phyloP scores from a whole-genome alignment of 2,888 invertebrate genomes.

The Drosophila kanekoi region DNA sequence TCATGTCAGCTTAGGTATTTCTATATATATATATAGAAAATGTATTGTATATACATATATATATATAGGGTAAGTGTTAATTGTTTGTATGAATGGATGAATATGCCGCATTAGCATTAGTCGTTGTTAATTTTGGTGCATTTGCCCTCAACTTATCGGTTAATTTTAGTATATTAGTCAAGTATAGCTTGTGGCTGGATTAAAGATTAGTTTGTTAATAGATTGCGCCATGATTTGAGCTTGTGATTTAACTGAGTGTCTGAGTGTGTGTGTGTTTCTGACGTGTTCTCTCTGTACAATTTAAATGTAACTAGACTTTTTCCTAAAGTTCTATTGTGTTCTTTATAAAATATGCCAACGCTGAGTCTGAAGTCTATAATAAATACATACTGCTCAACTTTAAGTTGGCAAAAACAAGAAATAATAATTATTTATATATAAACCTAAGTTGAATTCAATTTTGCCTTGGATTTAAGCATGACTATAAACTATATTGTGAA shows the following conservation, averaged over 20 bases:
- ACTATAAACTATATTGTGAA: conserved; percentile 27
- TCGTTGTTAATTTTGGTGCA: conserved; percentile 59
- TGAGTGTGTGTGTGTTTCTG: conserved; percentile 8
- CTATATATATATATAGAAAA: conserved; percentile 1
- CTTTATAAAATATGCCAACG: conserved; percentile 14
- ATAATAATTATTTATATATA: conserved; percentile 24
- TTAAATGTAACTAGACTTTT: conserved; percentile 18
- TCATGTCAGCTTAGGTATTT: conserved; percentile 25
- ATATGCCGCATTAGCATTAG: conserved; percentile 35
- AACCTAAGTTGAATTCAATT: conserved; percentile 50
- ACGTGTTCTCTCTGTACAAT: conserved; percentile 19
- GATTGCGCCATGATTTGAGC: conserved; percentile 25
- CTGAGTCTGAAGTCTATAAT: conserved; percentile 32
- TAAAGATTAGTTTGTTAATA: conserved; percentile 42
- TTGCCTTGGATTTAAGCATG: conserved; percentile 35
- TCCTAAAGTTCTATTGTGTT: conserved; percentile 12
- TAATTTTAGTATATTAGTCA: conserved; percentile 71
- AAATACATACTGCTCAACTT: conserved; percentile 51
- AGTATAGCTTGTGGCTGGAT: conserved; percentile 26
- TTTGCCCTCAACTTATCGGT: conserved; percentile 60
- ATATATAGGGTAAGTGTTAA: conserved; percentile 12
- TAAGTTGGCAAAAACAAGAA: conserved; percentile 36
- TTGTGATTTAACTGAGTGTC: conserved; percentile 26
- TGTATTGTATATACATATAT: conserved; percentile 5
- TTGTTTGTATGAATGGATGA: conserved; percentile 10